Percentiles rank a stretch among this genome's conserved stretches.
Evolutionary conservation across 2,797 vertebrate genomes (phyloP).

Genomic region (Falco berigora): DNA sequence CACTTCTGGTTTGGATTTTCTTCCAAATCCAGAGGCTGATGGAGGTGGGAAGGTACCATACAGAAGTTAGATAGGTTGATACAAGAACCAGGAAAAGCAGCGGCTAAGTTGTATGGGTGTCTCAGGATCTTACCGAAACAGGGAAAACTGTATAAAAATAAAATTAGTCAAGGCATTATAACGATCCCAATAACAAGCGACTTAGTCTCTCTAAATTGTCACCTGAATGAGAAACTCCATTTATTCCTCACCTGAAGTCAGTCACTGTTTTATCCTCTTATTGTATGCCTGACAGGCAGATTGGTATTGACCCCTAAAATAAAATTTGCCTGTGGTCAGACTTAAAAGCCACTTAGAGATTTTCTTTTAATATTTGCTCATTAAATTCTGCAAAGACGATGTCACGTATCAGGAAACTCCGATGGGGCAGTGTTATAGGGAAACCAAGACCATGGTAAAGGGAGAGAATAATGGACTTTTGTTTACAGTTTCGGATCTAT

Average conservation of each 20-base stretch:
- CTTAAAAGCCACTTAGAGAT: neutral
- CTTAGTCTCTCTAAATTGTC: neutral
- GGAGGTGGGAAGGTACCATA: accelerated
- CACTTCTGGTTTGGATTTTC: neutral
- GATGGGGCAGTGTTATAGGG: neutral
- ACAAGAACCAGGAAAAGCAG: neutral
- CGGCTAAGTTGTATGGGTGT: neutral
- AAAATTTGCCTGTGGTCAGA: neutral
- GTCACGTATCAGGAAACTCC: accelerated
- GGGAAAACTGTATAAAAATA: neutral
- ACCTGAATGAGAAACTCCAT: neutral
- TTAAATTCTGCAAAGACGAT: neutral
- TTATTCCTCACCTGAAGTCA: neutral
- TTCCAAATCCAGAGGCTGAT: neutral
- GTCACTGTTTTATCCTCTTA: neutral
- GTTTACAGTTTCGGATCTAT: neutral
- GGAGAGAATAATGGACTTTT: neutral
- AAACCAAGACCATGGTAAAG: neutral
- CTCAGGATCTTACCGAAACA: neutral
- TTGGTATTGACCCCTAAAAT: neutral
- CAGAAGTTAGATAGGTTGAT: neutral
- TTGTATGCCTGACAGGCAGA: neutral
- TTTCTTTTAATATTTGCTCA: neutral
- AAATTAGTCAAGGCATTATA: neutral
- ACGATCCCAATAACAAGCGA: neutral